Base-by-base conservation (phyloP, 2,888 invertebrate genomes). In the Luperina testacea region DNA sequence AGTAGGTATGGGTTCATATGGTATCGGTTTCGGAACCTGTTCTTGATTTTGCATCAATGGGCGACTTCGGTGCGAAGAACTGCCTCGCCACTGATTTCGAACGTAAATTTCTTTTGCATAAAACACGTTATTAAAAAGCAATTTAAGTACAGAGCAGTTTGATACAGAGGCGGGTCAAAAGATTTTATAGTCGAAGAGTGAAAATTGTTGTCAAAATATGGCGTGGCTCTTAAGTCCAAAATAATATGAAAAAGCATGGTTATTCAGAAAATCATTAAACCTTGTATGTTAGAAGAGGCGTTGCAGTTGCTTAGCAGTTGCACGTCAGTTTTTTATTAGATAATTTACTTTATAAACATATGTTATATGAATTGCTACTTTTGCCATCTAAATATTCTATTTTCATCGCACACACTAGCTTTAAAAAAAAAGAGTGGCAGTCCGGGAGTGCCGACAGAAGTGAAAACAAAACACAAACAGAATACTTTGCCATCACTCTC, bases 41-140 rank as follows among this genome's bases (percentile, higher is more conserved):
- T 88, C 72, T 69, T 65, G 86, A 89, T 89, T 90, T 90, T 86
- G 90, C 90, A 89, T 92, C 91, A 92, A 92, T 92, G 91, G 90
- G 87, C 84, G 83, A 77, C 82, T 81, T 57, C 38, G 57, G 64
- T 42, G 70, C 78, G 69, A 84, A 67, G 74, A 77, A 77, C 69
- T 73, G 82, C 81, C 69, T 45, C 77, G 79, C 80, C 84, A 74
- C 87, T 84, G 86, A 87, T 88, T 86, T 87, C 65, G 83, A 83
- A 88, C 86, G 88, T 85, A 90, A 90, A 90, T 89, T 88, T 89
- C 78, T 88, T 87, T 86, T 79, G 81, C 89, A 87, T 90, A 90
- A 90, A 91, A 91, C 92, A 92, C 90, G 87, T 91, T 91, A 92
- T 92, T 92, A 92, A 91, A 89, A 89, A 82, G 82, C 88, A 86